Evolutionary conservation across 2,797 vertebrate genomes (phyloP), one percentile per base, ranked within the genome.

Genomic region (Neoniphon sammara): DNA sequence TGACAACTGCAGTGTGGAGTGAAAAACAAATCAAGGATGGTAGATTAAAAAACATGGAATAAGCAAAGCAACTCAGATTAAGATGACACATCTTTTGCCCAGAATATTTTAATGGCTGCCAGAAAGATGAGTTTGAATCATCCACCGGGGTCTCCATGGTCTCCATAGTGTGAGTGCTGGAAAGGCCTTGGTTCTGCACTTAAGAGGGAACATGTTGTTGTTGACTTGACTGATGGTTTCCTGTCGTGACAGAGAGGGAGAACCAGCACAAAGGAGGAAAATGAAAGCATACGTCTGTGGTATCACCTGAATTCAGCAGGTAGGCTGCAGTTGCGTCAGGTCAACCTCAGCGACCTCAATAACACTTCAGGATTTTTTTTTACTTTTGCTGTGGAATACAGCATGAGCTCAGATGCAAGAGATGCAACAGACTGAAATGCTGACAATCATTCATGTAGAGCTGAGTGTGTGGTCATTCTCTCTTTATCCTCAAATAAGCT

Each of bases 271-370:
- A 76, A 65, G 27, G 17, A 21, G 34, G 61, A 56, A 44, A 75
- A 63, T 17, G 50, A 70, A 67, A 69, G 3, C 55, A 46, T 14
- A 10, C 0, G 23, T 56, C 81, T 93, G 92, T 88, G 92, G 92
- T 93, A 86, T 92, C 84, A 92, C 88, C 92, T 92, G 88, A 73
- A 64, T 63, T 58, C n/a, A 76, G 69, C 82, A 92, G 89, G 90
- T 92, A 89, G 25, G 63, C 69, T 70, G 72, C 73, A 71, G 49
- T 56, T 27, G 68, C 75, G 59, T 84, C 46, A 50, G 15, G 30
- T 55, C 75, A 36, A 90, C 88, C 88, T 87, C 80, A 85, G 56
- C 73, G 83, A 86, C 92, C 93, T 92, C 94, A 93, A 91, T 18
- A 92, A 91, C 89, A 93, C 42, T 10, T 34, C 8, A 60, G 8